Conservation (phyloP, 2,888 invertebrate species). For the Volucella inanis region DNA sequence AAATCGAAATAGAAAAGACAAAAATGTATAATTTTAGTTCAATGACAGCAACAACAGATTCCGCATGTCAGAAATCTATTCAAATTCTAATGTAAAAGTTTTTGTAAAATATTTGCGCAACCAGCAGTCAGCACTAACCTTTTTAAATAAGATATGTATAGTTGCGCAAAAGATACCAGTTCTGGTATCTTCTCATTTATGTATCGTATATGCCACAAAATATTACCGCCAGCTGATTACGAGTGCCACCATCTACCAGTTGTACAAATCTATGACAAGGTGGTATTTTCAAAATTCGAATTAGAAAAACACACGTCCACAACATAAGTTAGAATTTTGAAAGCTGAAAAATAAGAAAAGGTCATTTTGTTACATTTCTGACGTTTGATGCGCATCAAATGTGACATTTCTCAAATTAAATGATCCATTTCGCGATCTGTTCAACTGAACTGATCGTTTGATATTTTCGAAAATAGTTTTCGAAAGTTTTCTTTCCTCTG, state of each 20-base stretch:
- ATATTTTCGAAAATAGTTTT: constrained; percentile 36
- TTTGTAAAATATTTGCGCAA: constrained; percentile 35
- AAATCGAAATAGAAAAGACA: constrained; percentile 8
- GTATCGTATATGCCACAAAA: not conserved
- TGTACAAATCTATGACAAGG: constrained; percentile 32
- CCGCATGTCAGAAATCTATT: constrained; percentile 57
- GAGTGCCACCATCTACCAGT: not conserved
- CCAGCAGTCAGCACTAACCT: not conserved
- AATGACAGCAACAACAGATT: constrained; percentile 49
- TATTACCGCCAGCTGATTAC: constrained; percentile 43
- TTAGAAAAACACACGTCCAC: not conserved
- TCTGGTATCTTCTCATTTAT: no score
- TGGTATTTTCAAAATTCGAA: constrained; percentile 34
- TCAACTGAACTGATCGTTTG: constrained; percentile 38
- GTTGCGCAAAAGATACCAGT: constrained; percentile 41
- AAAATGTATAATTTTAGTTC: constrained; percentile 59
- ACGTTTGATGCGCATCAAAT: constrained; percentile 63
- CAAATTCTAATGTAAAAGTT: constrained; percentile 42
- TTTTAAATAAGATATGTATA: constrained; percentile 17
- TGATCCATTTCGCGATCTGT: constrained; percentile 50
- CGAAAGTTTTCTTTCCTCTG: constrained; percentile 34
- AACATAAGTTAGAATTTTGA: not conserved
- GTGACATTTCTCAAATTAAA: constrained; percentile 70
- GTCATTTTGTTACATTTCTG: constrained; percentile 45
- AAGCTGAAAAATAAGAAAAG: constrained; percentile 25